These are phyloP conservation scores for Thunnus albacares DNA, from an alignment of 2,797 vertebrate species.

Conservation along the genomic window DNA sequence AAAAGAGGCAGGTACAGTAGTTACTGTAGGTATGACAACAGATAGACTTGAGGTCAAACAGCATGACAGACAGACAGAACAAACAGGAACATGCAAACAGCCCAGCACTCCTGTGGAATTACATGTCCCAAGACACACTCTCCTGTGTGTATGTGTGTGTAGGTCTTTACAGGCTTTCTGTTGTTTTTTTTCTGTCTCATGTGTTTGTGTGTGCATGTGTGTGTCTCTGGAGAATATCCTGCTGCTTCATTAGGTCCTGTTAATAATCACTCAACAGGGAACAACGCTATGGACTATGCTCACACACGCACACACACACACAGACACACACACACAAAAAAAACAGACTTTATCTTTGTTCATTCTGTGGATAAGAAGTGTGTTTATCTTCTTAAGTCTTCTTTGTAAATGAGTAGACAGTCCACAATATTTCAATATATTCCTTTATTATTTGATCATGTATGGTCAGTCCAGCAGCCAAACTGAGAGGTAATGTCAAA, in stretches of 20 bases:
- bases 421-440: neutral
- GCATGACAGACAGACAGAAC: constrained; percentile 43
- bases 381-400: constrained; percentile 16
- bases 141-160: constrained; percentile 18
- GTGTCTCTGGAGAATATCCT: constrained; percentile 55
- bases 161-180: constrained; percentile 11
- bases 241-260: constrained; percentile 65
- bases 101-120: constrained; percentile 51
- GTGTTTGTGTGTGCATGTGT: constrained; percentile 10
- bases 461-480: neutral
- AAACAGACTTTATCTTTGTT: constrained; percentile 29
- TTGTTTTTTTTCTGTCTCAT: constrained; percentile 13
- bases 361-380: constrained; percentile 3
- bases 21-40: constrained; percentile 42
- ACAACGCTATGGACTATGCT: constrained; percentile 12
- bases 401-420: constrained; percentile 14
- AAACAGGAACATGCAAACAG: constrained; percentile 55
- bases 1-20: constrained; percentile 21
- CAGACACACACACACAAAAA: constrained; percentile 25
- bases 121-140: constrained; percentile 39
- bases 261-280: constrained; percentile 68
- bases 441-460: constrained; percentile 4
- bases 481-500: neutral
- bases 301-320: constrained; percentile 21
- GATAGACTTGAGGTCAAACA: constrained; percentile 47